These are phyloP conservation scores for Mycteria americana DNA, from an alignment of 2,797 vertebrate genomes.

Conservation along the genomic window DNA sequence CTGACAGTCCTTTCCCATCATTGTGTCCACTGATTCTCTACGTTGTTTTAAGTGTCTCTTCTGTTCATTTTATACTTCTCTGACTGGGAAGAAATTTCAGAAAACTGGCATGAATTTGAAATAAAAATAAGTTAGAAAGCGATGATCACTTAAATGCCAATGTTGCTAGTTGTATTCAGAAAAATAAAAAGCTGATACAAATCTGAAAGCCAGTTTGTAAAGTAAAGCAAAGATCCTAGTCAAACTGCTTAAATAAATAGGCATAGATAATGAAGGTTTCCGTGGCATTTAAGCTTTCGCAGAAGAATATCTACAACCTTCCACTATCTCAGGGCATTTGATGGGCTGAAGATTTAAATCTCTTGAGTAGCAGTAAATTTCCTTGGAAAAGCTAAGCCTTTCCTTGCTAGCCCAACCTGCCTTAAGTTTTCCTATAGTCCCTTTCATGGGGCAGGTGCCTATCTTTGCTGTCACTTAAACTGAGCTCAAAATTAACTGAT, in stretches of 20 bases:
- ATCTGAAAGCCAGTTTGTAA: not conserved
- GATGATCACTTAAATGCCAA: not conserved
- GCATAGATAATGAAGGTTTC: not conserved
- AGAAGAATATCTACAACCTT: not conserved
- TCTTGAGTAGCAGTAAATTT: not conserved
- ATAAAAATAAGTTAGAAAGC: not conserved
- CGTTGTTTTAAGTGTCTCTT: not conserved
- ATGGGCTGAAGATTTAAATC: not conserved
- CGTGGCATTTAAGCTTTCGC: accelerated
- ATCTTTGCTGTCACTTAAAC: not conserved
- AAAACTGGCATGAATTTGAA: not conserved
- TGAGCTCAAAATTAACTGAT: not conserved
- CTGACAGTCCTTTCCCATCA: not conserved
- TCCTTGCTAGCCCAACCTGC: not conserved
- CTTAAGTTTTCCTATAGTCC: not conserved
- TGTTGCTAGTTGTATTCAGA: not conserved
- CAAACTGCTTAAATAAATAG: not conserved
- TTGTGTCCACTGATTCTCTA: not conserved
- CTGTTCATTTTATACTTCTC: not conserved
- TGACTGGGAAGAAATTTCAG: not conserved
- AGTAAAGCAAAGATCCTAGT: not conserved
- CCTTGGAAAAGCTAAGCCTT: not conserved
- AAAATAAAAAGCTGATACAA: not conserved
- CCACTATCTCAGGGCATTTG: not conserved
- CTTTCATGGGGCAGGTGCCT: not conserved